Evolutionary conservation across 35 echinoderm and acorn worm genomes (phyloP).

Genomic region (Chiridota heheva): DNA sequence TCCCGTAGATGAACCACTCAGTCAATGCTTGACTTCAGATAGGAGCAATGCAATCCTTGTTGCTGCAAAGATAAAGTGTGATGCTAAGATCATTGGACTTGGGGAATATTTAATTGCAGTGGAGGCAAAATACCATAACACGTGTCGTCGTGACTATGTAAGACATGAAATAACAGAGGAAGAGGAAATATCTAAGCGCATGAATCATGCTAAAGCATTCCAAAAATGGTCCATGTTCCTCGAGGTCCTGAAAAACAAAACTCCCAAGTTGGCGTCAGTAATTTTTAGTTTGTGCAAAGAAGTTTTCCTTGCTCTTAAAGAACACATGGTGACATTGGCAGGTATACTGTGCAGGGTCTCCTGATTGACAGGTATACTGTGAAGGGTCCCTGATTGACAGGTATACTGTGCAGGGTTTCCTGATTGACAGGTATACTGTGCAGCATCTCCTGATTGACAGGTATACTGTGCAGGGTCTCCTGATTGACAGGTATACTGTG

Average conservation of each 20-base stretch:
- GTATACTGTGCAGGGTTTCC: too few species aligned
- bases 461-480: too few species aligned
- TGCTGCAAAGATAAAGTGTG: conserved; percentile 40
- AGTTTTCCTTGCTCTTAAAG: conserved; percentile 35
- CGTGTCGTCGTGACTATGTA: conserved; percentile 47
- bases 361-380: too few species aligned
- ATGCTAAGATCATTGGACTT: conserved; percentile 25
- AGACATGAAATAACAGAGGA: conserved; percentile 42
- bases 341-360: too few species aligned
- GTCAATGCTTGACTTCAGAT: conserved; percentile 53
- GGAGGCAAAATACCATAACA: conserved; percentile 46
- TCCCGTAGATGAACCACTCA: conserved; percentile 36
- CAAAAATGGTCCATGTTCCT: conserved; percentile 22
- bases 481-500: too few species aligned
- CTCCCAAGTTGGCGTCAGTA: conserved; percentile 31
- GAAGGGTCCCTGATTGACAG: too few species aligned
- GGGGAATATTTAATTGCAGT: conserved; percentile 63
- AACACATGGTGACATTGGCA: conserved; percentile 37
- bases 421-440: too few species aligned
- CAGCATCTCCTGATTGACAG: too few species aligned
- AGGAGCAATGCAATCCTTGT: conserved; percentile 45
- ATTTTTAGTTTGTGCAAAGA: conserved; percentile 44
- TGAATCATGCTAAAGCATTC: conserved; percentile 21
- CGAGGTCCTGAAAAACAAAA: conserved; percentile 15
- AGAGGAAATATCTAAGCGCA: conserved; percentile 9